A percentile compares a stretch with the other conserved stretches of the same genome.
These are phyloP conservation scores for Streblospio benedicti DNA, from an alignment of 1,140 invertebrate genomes.

Conservation along the genomic window DNA sequence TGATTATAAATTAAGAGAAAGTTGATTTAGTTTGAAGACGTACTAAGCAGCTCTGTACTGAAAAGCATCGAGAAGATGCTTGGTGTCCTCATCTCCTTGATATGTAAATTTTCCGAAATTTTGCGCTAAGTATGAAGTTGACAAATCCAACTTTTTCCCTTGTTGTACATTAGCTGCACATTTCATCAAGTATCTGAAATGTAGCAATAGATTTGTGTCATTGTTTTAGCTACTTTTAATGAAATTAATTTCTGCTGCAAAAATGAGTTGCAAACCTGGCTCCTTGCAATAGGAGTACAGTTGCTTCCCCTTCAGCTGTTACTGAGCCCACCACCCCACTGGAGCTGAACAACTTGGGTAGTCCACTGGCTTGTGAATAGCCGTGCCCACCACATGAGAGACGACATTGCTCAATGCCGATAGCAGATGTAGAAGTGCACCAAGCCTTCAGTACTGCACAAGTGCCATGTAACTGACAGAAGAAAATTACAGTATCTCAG, in stretches of 20 bases:
- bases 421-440: conserved; percentile 63
- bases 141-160: conserved; percentile 20
- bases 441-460: conserved; percentile 84
- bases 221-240: neutral
- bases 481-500: neutral
- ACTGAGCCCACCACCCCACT: conserved; percentile 74
- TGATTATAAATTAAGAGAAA: neutral
- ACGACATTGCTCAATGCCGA: conserved; percentile 68
- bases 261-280: conserved; percentile 54
- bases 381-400: conserved; percentile 87
- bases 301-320: conserved; percentile 94
- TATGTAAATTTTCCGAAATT: neutral
- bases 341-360: conserved; percentile 71
- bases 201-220: neutral
- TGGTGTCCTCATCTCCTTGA: conserved; percentile 12
- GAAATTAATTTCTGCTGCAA: neutral
- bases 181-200: conserved; percentile 35
- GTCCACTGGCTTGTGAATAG: conserved; percentile 73
- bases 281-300: conserved; percentile 79
- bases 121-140: conserved; percentile 25
- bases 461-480: conserved; percentile 65
- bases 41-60: conserved; percentile 37
- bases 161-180: conserved; percentile 11
- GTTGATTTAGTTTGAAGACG: neutral
- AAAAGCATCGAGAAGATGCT: conserved; percentile 28